Percentiles rank a stretch among this genome's conserved stretches.
These are phyloP conservation scores for Coluber constrictor DNA, from an alignment of 2,797 vertebrate species.

Conservation along the genomic window DNA sequence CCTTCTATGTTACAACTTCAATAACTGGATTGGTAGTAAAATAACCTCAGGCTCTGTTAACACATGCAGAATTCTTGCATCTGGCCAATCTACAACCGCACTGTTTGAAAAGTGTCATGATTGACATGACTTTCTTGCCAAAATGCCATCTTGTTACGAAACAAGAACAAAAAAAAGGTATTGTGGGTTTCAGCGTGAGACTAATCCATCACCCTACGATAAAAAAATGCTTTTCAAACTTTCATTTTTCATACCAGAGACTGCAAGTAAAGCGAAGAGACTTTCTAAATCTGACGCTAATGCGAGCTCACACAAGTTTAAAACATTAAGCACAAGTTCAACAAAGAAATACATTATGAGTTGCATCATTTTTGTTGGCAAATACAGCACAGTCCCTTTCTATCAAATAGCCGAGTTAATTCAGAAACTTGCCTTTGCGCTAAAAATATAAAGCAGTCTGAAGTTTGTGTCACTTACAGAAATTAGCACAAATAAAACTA, in stretches of 20 bases:
- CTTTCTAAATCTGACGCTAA: not conserved
- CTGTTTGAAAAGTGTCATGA: not conserved
- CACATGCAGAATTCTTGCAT: not conserved
- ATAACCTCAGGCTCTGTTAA: not conserved
- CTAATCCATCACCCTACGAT: not conserved
- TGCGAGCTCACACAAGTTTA: not conserved
- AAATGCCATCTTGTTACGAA: not conserved
- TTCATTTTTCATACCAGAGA: not conserved
- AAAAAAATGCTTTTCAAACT: not conserved
- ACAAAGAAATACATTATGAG: not conserved
- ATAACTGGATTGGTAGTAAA: not conserved
- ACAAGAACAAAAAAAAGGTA: not conserved
- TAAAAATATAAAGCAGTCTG: not conserved
- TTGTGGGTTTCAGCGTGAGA: too few species aligned
- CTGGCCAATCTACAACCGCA: not conserved
- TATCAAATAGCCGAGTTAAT: not conserved
- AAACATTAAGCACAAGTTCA: not conserved
- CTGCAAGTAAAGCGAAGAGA: not conserved
- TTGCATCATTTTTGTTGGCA: not conserved
- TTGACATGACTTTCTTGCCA: not conserved
- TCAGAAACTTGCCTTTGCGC: not conserved
- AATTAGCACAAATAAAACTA: not conserved
- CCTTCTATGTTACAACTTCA: not conserved
- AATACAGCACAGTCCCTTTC: not conserved
- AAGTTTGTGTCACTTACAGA: not conserved